Base-by-base conservation (phyloP, 1,140 invertebrate genomes). In the Drosophila tani region DNA sequence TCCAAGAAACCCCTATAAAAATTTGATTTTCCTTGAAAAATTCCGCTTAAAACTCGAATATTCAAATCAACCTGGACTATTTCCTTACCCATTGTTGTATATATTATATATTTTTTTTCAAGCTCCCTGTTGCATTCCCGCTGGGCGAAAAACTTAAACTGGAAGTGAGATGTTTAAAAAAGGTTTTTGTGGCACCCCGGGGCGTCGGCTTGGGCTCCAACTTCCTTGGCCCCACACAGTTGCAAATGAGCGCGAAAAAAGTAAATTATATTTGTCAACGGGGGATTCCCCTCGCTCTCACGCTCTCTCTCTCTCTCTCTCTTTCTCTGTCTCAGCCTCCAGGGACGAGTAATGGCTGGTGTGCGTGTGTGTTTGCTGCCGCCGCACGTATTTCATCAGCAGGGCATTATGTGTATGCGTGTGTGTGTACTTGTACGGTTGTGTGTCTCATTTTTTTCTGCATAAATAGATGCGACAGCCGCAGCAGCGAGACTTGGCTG, bases 221-320 rank as follows among this genome's bases (percentile, higher is more conserved):
- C 56, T 53, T 67, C 45, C 60, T 76, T 76, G 27, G 64, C 50
- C 14, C 51, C 32, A 55, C 41, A 75, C 49, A 46, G 82, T 81
- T 67, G 71, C 65, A 81, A 88, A 84, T 78, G 71, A 87, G 79
- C 82, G 82, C 82, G 71, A 84, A 87, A 87, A 87, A 88, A 88
- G 73, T 78, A 88, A 87, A 87, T 87, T 84, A 88, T 87, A 87
- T 87, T 83, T 88, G 77, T 81, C 83, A 83, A 78, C 73, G 62
- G 84, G 70, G 70, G 73, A 64, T 81, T 49, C 67, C 63, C 41
- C 46, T 3, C 11, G 9, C 29, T 17, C 19, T 47, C 7, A 11
- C 15, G 2, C 24, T 7, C 50, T 8, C 50, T 41, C 46, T 8
- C 7, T 17, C 11, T 2, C 32, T 38, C 17, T 2, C 6, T 35